phyloP scores from a whole-genome alignment of 1,140 invertebrate species.

The Augochlora pura region DNA sequence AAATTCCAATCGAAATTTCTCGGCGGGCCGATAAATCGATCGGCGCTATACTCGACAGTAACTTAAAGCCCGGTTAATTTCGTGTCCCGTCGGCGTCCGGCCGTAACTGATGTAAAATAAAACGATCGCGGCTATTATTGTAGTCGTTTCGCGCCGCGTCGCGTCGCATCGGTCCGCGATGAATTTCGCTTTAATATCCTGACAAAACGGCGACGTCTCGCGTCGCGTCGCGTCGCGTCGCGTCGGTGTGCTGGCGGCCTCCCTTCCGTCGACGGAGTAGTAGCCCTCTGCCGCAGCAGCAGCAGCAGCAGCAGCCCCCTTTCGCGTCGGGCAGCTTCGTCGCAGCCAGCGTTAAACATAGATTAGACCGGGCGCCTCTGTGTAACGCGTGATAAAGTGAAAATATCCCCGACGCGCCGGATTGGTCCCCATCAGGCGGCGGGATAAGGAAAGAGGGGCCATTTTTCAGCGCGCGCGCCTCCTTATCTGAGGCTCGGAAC shows the following conservation, averaged over 20 bases:
- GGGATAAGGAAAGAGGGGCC: slow-evolving; percentile 45
- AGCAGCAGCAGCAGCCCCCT: too few species aligned
- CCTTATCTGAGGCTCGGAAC: slow-evolving; percentile 52
- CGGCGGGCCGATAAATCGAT: too few species aligned
- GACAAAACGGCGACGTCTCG: slow-evolving; percentile 27
- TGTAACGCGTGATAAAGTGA: slow-evolving; percentile 59
- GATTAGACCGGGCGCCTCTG: slow-evolving; percentile 35
- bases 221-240: too few species aligned
- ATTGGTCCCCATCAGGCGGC: slow-evolving; percentile 50
- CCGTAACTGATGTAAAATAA: slow-evolving; percentile 11
- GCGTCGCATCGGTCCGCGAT: neutral
- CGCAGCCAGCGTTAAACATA: slow-evolving; percentile 41
- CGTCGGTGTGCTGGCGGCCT: neutral
- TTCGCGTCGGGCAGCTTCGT: too few species aligned
- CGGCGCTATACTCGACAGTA: too few species aligned
- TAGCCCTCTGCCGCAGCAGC: too few species aligned
- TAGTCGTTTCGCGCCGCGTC: neutral
- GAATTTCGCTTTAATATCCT: slow-evolving; percentile 51
- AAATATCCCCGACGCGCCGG: slow-evolving; percentile 46
- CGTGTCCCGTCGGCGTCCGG: too few species aligned
- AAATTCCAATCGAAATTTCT: too few species aligned
- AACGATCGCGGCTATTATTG: slow-evolving; percentile 6
- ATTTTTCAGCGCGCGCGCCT: slow-evolving; percentile 58
- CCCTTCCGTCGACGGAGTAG: neutral
- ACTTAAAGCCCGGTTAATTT: too few species aligned